phyloP scores from a whole-genome alignment of 2,888 invertebrate genomes.

The Malacosoma neustria region DNA sequence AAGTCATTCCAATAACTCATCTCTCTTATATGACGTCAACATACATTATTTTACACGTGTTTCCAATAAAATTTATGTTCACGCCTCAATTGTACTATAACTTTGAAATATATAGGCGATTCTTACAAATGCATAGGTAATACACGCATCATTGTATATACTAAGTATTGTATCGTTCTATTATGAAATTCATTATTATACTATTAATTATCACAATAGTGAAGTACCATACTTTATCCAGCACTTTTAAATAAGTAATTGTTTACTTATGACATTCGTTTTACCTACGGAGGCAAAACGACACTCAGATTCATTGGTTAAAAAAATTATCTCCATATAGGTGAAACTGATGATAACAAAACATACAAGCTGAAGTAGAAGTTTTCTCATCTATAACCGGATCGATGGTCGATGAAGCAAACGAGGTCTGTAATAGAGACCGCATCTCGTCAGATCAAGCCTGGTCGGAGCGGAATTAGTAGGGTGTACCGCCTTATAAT shows the following conservation, averaged over 20 bases:
- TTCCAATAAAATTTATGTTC: constrained; percentile 62
- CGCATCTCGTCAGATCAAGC: too few relatives aligned
- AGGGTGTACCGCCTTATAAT: too few relatives aligned
- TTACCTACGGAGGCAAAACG: not conserved
- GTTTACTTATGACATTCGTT: constrained; percentile 3
- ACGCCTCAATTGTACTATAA: constrained; percentile 53
- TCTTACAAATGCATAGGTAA: constrained; percentile 38
- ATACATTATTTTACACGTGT: constrained; percentile 57
- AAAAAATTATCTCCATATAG: too few relatives aligned
- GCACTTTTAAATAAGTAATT: not conserved
- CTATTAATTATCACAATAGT: not conserved
- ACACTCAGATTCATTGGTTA: too few relatives aligned
- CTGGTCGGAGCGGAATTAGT: too few relatives aligned
- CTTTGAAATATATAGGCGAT: constrained; percentile 60
- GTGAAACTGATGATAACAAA: too few relatives aligned
- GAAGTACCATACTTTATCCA: not conserved
- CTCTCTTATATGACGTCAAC: constrained; percentile 21
- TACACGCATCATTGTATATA: not conserved
- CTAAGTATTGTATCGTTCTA: not conserved
- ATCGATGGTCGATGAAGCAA: too few relatives aligned
- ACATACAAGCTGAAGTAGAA: too few relatives aligned
- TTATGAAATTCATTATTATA: not conserved
- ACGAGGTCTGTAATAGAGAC: too few relatives aligned
- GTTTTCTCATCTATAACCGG: too few relatives aligned
- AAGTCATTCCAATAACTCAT: not conserved